These are phyloP conservation scores for Odontophorus gujanensis DNA, from an alignment of 2,113 vertebrate genomes.

Conservation along the genomic window DNA sequence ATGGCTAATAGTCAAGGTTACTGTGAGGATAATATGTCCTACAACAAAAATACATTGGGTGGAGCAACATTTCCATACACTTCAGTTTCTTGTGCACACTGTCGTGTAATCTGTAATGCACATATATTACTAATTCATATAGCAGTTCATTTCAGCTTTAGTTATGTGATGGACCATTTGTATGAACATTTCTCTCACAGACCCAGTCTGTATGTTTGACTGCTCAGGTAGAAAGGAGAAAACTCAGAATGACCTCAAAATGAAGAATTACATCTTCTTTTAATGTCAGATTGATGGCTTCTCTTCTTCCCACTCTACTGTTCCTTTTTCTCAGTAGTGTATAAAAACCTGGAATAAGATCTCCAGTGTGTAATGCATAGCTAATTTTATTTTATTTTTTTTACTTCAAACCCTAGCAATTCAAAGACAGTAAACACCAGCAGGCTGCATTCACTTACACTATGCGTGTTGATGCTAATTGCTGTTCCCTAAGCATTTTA, in stretches of 20 bases:
- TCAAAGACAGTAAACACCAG: slow-evolving; percentile 76
- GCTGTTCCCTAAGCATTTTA: slow-evolving; percentile 74
- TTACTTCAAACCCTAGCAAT: slow-evolving; percentile 60
- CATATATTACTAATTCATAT: neutral
- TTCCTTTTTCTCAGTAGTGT: slow-evolving; percentile 16
- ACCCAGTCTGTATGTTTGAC: neutral
- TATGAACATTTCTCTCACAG: neutral
- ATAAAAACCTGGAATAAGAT: slow-evolving; percentile 40
- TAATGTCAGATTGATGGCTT: slow-evolving; percentile 28
- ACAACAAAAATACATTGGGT: neutral
- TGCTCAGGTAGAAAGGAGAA: neutral
- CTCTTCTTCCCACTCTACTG: slow-evolving; percentile 4
- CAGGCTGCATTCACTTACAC: slow-evolving; percentile 75
- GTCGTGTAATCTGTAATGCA: neutral
- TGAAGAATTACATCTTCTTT: neutral
- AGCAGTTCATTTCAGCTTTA: neutral
- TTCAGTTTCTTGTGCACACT: neutral
- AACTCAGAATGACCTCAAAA: slow-evolving; percentile 16
- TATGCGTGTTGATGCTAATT: slow-evolving; percentile 78
- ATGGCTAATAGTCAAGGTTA: neutral
- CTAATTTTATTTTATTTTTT: slow-evolving; percentile 65
- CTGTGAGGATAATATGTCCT: neutral
- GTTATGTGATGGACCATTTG: neutral
- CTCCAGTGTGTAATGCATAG: slow-evolving; percentile 48
- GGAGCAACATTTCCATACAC: neutral